A percentile compares a stretch with the other conserved stretches of the same genome.
Conservation (phyloP, 2,797 vertebrate genomes). For the Sebastes itinus region DNA sequence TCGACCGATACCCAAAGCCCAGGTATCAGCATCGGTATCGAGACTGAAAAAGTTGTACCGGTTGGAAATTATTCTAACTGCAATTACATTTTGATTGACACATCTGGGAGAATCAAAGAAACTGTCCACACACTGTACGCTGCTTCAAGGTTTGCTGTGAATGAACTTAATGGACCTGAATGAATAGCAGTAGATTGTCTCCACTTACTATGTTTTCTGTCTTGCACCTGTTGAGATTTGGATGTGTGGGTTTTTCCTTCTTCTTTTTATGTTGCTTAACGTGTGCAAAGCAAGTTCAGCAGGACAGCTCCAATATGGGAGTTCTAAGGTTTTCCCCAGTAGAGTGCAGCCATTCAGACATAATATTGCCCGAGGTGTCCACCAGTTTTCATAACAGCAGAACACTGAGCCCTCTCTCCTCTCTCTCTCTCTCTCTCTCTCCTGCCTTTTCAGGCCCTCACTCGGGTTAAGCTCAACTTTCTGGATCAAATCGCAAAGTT, state of each 20-base stretch:
- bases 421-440: background rate
- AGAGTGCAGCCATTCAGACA: conserved; percentile 12
- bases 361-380: conserved; percentile 18
- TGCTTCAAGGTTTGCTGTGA: background rate
- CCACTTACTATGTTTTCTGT: background rate
- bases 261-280: background rate
- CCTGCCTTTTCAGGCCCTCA: conserved; percentile 88
- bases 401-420: background rate
- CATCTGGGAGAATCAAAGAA: background rate
- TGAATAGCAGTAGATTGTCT: background rate
- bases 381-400: background rate
- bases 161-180: background rate
- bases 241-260: background rate
- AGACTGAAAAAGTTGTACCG: no score
- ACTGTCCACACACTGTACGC: background rate
- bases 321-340: background rate
- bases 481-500: conserved; percentile 98
- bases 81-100: background rate
- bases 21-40: no score
- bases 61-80: background rate
- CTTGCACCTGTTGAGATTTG: background rate
- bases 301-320: background rate
- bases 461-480: conserved; percentile 96
- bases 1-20: no score
- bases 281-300: background rate